Base-by-base conservation (phyloP, 1,140 invertebrate species). In the Brachystomella parvula region DNA sequence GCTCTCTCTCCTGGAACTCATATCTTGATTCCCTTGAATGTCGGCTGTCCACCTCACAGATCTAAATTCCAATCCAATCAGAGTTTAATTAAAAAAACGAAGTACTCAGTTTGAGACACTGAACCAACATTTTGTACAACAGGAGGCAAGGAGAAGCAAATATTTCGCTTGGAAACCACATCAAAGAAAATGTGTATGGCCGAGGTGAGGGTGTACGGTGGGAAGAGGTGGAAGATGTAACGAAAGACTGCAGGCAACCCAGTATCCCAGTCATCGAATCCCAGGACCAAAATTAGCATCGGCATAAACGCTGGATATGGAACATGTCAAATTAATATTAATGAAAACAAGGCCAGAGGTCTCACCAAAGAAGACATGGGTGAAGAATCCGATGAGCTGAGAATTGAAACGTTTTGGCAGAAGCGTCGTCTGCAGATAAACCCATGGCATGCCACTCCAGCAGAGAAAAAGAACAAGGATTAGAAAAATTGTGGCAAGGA, bases 361-460 rank as follows among this genome's bases (percentile, higher is more conserved):
- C 12, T 12, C 64, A 63, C 68, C 68, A 9, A 63, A 53, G 17
- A 64, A 2, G 1, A 65, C 6, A 47, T 70, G 68, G 2, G 67
- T 19, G 1, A 24, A 31, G 26, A 66, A n/a, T 6, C 62, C 24
- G n/a, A 35, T 32, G 29, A 33, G 30, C 24, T 29, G 65, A 29
- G 63, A 61, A 35, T 30, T 65, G 6, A 24, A 47, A 19, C 33
- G 26, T 0, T 15, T 19, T 6, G 65, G 65, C 2, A 67, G 29
- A 0, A 62, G 2, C 0, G 35, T 24, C n/a, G 57, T 67, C 1
- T 67, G 17, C 28, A 58, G 67, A 33, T 67, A 67, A 1, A 28
- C 47, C 33, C 60, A 71, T 12, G 65, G 58, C 15, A 71, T 56
- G 3, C 61, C 21, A 44, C 65, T 67, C 69, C 69, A 71, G 59